A percentile compares a stretch with the other conserved stretches of the same genome.
Evolutionary conservation across 2,888 invertebrate species (phyloP).

Genomic region (Hybos culiciformis): DNA sequence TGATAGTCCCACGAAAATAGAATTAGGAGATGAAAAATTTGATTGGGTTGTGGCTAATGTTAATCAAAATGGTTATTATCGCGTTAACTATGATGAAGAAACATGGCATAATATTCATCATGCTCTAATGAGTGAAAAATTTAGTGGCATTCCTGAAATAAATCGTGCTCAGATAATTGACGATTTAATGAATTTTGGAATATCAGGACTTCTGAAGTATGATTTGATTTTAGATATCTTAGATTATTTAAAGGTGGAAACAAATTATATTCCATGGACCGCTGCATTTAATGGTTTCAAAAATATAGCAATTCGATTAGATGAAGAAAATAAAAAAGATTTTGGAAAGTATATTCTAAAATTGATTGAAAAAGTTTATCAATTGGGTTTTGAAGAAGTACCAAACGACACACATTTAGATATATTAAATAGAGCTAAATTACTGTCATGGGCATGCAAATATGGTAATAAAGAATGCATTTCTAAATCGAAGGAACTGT

Average conservation of each 20-base stretch:
- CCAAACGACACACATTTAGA: slow-evolving; percentile 39
- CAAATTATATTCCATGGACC: slow-evolving; percentile 65
- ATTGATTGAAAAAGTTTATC: slow-evolving; percentile 38
- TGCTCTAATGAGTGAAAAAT: slow-evolving; percentile 33
- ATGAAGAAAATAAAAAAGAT: slow-evolving; percentile 18
- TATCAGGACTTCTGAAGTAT: slow-evolving; percentile 48
- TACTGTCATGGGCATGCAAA: slow-evolving; percentile 50
- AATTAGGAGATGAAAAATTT: not conserved
- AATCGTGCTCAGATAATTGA: slow-evolving; percentile 71
- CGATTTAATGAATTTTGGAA: slow-evolving; percentile 63
- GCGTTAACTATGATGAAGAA: slow-evolving; percentile 52
- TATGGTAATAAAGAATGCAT: slow-evolving; percentile 46
- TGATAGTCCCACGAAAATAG: slow-evolving; percentile 6
- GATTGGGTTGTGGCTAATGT: slow-evolving; percentile 29
- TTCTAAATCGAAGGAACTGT: slow-evolving; percentile 34
- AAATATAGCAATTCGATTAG: slow-evolving; percentile 29
- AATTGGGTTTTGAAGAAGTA: slow-evolving; percentile 38
- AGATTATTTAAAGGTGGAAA: slow-evolving; percentile 53
- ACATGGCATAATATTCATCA: slow-evolving; percentile 43
- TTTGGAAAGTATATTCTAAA: slow-evolving; percentile 35
- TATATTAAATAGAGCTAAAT: slow-evolving; percentile 44
- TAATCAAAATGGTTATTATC: slow-evolving; percentile 38
- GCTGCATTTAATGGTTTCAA: slow-evolving; percentile 42
- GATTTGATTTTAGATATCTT: slow-evolving; percentile 48
- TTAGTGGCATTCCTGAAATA: slow-evolving; percentile 42